Evolutionary conservation across 2,797 vertebrate species (phyloP).

Genomic region (Moxostoma hubbsi): DNA sequence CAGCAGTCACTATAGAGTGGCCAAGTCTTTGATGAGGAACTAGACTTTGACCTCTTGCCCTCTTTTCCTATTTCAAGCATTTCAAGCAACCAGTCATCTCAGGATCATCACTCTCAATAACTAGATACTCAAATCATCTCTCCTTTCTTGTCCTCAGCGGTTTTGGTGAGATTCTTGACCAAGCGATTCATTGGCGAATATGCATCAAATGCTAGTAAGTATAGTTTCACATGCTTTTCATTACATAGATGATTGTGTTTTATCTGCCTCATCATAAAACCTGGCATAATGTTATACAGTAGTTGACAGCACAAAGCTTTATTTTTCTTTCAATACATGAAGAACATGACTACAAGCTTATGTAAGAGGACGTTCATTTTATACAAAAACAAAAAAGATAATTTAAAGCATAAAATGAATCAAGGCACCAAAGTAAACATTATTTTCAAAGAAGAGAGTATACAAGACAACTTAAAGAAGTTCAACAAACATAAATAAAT

Average conservation of each 20-base stretch:
- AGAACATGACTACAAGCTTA: background rate
- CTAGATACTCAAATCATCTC: conserved; percentile 16
- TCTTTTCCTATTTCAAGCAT: conserved; percentile 17
- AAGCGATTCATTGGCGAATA: conserved; percentile 69
- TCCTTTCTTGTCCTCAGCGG: conserved; percentile 57
- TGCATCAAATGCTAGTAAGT: conserved; percentile 64
- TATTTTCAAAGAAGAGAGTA: conserved; percentile 36
- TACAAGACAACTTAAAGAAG: no score
- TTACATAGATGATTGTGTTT: conserved; percentile 2
- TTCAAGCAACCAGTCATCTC: background rate
- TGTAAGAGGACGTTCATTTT: background rate
- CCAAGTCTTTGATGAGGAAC: conserved; percentile 49
- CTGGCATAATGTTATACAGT: conserved; percentile 37
- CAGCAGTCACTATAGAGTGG: conserved; percentile 2
- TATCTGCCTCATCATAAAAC: conserved; percentile 6
- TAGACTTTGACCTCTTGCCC: conserved; percentile 33
- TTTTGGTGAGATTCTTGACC: conserved; percentile 70
- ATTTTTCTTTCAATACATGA: conserved; percentile 21
- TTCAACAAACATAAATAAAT: no score
- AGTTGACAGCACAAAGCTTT: conserved; percentile 35
- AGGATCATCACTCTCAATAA: conserved; percentile 7
- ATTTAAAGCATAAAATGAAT: background rate
- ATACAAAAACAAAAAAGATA: background rate
- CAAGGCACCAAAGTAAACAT: background rate
- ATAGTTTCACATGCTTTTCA: background rate